A percentile compares a stretch with the other conserved stretches of the same genome.
Evolutionary conservation across 2,797 vertebrate genomes (phyloP).

Genomic region (Rhodeus uyekii): DNA sequence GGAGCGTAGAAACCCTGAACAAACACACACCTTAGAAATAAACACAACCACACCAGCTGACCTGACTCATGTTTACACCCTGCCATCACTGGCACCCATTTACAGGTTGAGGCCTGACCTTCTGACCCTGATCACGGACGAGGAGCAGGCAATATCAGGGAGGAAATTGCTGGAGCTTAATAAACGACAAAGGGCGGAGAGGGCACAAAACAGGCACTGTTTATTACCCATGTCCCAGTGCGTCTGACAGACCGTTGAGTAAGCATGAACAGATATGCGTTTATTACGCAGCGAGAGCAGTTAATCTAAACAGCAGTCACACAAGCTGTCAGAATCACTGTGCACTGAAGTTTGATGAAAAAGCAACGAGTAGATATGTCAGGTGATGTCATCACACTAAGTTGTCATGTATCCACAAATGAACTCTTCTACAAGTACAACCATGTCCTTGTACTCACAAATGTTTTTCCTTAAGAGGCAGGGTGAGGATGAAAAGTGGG

Average conservation of each 20-base stretch:
- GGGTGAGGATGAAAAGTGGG: neutral
- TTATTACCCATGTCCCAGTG: neutral
- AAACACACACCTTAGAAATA: neutral
- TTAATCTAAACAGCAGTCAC: constrained; percentile 1
- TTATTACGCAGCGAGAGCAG: neutral
- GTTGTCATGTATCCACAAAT: no score
- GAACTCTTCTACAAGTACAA: no score
- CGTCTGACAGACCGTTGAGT: neutral
- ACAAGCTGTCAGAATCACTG: constrained; percentile 9
- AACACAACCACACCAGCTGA: neutral
- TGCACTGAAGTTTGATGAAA: constrained; percentile 11
- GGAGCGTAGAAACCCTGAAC: neutral
- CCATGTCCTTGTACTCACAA: neutral
- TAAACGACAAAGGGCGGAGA: neutral
- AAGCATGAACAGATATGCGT: constrained; percentile 24
- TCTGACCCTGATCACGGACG: neutral
- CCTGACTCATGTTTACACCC: constrained; percentile 16
- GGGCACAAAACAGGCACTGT: constrained; percentile 23
- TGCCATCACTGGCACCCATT: constrained; percentile 28
- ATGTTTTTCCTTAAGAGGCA: neutral
- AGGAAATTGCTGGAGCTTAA: constrained; percentile 7
- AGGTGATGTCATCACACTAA: constrained; percentile 14
- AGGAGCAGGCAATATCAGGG: constrained; percentile 23
- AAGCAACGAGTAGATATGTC: neutral
- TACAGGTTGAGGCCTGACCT: constrained; percentile 8